Conservation (phyloP, 2,797 vertebrate genomes). For the Momotus momota region DNA sequence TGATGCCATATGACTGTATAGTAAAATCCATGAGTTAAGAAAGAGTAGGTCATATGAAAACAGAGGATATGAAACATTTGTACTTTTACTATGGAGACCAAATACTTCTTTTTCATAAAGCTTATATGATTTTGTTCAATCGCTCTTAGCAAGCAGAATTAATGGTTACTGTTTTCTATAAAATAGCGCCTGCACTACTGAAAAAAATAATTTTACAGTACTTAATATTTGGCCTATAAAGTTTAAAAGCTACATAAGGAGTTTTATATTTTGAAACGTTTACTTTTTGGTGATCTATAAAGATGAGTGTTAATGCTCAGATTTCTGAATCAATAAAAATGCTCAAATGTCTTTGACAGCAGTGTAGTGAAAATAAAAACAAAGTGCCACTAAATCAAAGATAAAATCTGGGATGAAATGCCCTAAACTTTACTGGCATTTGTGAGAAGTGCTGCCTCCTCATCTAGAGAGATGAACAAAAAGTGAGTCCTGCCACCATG, state of each 20-base stretch:
- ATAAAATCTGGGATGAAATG: slow-evolving; percentile 13
- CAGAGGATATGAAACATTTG: background rate
- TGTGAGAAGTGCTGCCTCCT: background rate
- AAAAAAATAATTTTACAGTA: slow-evolving; percentile 8
- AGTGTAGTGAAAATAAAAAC: slow-evolving; percentile 13
- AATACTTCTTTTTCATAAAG: background rate
- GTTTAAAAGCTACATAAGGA: slow-evolving; percentile 46
- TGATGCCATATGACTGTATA: background rate
- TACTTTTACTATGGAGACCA: background rate
- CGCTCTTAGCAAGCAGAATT: slow-evolving; percentile 8
- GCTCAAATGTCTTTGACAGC: slow-evolving; percentile 38
- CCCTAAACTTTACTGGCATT: background rate
- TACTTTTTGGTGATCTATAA: slow-evolving; percentile 52
- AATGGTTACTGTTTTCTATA: slow-evolving; percentile 9
- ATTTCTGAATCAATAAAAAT: slow-evolving; percentile 44
- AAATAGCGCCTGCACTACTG: slow-evolving; percentile 2
- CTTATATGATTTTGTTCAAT: slow-evolving; percentile 15
- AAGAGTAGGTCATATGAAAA: slow-evolving; percentile 4
- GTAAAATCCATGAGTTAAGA: background rate
- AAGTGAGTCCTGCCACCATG: background rate
- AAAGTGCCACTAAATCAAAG: slow-evolving; percentile 33
- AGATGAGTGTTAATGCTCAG: slow-evolving; percentile 37
- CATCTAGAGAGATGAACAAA: background rate
- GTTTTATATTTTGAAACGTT: slow-evolving; percentile 41
- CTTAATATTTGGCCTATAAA: slow-evolving; percentile 17